These are phyloP conservation scores for Drosophila multiciliata DNA, from an alignment of 2,888 invertebrate species.

Conservation along the genomic window DNA sequence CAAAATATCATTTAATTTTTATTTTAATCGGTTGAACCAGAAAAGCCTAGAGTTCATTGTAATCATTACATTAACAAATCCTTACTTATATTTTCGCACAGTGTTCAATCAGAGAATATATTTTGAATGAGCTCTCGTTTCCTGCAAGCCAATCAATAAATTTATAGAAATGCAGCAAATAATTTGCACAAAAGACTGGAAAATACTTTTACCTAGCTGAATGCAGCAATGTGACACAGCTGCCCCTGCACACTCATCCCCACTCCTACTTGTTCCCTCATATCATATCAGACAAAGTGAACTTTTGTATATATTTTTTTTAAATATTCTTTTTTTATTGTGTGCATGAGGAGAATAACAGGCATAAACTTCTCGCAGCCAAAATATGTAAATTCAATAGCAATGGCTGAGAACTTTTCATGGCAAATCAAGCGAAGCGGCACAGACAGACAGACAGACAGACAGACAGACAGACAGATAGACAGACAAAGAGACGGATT, in stretches of 20 bases:
- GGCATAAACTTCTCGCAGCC: constrained; percentile 43
- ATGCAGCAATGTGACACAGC: constrained; percentile 19
- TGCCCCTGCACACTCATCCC: background rate
- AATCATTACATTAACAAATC: background rate
- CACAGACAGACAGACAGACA: constrained; percentile 21
- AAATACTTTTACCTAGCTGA: constrained; percentile 17
- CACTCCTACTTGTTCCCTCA: background rate
- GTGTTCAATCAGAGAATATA: constrained; percentile 29
- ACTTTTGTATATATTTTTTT: constrained; percentile 11
- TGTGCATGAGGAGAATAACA: constrained; percentile 22
- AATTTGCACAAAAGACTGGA: constrained; percentile 48
- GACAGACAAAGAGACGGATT: constrained; percentile 23
- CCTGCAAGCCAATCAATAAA: constrained; percentile 63
- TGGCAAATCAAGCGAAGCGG: constrained; percentile 65
- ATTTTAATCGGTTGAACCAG: background rate
- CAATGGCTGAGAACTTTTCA: constrained; percentile 61
- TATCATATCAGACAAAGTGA: constrained; percentile 29
- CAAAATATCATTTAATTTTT: background rate
- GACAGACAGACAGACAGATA: constrained; percentile 13
- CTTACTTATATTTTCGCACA: constrained; percentile 1
- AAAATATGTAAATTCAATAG: constrained; percentile 74
- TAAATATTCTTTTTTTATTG: constrained; percentile 3
- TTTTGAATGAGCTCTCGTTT: constrained; percentile 9
- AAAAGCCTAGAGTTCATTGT: background rate
- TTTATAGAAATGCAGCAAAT: constrained; percentile 53